Evolutionary conservation across 2,113 vertebrate genomes (phyloP).

Genomic region (Corydoras maculifer): DNA sequence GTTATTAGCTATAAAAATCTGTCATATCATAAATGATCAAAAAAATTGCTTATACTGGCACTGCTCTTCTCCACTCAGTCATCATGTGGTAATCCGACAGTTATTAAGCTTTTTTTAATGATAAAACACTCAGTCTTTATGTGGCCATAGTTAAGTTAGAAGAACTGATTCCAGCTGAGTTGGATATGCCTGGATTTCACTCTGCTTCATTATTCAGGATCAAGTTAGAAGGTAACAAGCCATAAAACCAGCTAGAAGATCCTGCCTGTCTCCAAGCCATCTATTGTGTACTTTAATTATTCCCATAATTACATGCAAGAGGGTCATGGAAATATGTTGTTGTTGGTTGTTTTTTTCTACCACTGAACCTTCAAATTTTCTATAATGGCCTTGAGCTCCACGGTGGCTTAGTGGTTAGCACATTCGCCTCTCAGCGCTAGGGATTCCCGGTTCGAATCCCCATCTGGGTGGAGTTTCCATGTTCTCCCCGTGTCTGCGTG

Average conservation of each 20-base stretch:
- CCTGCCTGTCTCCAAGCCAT: slow-evolving; percentile 27
- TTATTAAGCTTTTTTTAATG: no score
- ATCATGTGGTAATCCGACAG: no score
- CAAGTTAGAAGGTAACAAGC: slow-evolving; percentile 29
- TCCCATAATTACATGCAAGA: slow-evolving; percentile 26
- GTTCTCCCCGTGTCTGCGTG: no score
- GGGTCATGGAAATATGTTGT: slow-evolving; percentile 14
- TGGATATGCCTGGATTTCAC: slow-evolving; percentile 13
- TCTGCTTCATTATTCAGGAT: slow-evolving; percentile 34
- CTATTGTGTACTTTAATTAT: slow-evolving; percentile 40
- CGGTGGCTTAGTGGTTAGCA: no score
- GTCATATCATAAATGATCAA: no score
- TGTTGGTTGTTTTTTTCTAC: slow-evolving; percentile 2
- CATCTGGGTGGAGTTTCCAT: no score
- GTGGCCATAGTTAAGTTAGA: slow-evolving; percentile 2
- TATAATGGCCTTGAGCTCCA: neutral
- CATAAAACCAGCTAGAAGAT: slow-evolving; percentile 34
- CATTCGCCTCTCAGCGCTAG: no score
- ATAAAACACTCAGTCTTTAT: no score
- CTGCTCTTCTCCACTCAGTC: no score
- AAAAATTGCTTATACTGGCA: no score
- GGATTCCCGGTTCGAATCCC: no score
- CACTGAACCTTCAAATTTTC: slow-evolving; percentile 23
- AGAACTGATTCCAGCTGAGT: slow-evolving; percentile 38
- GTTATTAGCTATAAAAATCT: no score